A percentile compares a stretch with the other conserved stretches of the same genome.
phyloP scores from a whole-genome alignment of 2,888 invertebrate species.

The Meandrusa payeni region DNA sequence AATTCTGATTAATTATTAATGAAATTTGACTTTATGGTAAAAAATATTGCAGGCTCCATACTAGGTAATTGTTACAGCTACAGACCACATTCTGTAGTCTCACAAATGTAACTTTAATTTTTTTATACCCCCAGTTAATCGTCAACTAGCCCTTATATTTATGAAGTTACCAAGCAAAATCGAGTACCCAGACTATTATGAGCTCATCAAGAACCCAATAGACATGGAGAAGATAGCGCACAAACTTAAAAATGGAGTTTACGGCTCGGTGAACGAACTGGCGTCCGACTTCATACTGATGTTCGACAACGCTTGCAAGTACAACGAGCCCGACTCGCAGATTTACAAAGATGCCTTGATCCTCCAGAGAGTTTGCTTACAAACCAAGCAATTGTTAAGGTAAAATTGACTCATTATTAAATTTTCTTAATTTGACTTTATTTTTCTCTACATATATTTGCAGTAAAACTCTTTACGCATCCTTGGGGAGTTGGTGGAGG shows the following conservation, averaged over 20 bases:
- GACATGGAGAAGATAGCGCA: slow-evolving; percentile 97
- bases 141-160: slow-evolving; percentile 97
- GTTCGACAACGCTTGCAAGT: slow-evolving; percentile 98
- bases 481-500: too few relatives aligned
- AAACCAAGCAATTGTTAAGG: slow-evolving; percentile 93
- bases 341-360: slow-evolving; percentile 98
- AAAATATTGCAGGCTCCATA: too few relatives aligned
- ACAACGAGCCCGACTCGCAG: slow-evolving; percentile 98
- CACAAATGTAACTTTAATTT: too few relatives aligned
- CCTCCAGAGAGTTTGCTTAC: slow-evolving; percentile 93
- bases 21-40: too few relatives aligned
- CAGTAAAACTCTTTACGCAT: too few relatives aligned
- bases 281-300: slow-evolving; percentile 94
- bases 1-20: too few relatives aligned
- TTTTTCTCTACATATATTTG: too few relatives aligned
- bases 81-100: too few relatives aligned
- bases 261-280: slow-evolving; percentile 92
- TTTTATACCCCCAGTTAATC: slow-evolving; percentile 83
- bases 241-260: slow-evolving; percentile 88
- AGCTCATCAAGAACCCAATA: slow-evolving; percentile 97
- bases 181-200: slow-evolving; percentile 98
- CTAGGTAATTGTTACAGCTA: too few relatives aligned
- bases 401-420: too few relatives aligned
- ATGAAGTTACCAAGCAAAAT: slow-evolving; percentile 96
- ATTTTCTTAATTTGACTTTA: too few relatives aligned